These are phyloP conservation scores for Nansenia antarctica DNA, from an alignment of 2,113 vertebrate genomes.

Conservation along the genomic window DNA sequence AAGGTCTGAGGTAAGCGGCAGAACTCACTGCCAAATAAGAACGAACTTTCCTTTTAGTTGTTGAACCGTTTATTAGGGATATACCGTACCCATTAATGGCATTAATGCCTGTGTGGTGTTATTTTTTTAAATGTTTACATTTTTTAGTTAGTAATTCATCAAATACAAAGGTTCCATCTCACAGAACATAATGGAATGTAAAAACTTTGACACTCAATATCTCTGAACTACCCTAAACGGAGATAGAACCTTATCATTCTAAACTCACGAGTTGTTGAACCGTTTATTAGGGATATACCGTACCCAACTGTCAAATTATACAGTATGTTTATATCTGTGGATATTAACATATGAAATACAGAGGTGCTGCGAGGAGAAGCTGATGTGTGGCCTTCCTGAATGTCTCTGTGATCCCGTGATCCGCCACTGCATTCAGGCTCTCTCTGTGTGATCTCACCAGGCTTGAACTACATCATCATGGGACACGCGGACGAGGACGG, in stretches of 20 bases:
- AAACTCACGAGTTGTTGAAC: too few species aligned
- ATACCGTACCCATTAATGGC: too few species aligned
- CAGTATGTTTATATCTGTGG: conserved; percentile 54
- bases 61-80: background rate
- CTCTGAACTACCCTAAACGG: too few species aligned
- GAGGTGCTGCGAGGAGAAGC: conserved; percentile 42
- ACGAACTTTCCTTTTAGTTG: background rate
- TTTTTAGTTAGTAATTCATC: too few species aligned
- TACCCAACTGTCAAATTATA: background rate
- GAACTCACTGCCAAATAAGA: conserved; percentile 59
- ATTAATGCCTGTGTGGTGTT: too few species aligned
- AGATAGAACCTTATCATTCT: too few species aligned
- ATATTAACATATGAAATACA: conserved; percentile 56
- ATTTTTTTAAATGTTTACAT: too few species aligned
- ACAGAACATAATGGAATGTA: too few species aligned
- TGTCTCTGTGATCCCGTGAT: conserved; percentile 77
- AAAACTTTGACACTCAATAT: too few species aligned
- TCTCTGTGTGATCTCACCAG: conserved; percentile 81
- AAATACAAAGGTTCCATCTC: too few species aligned
- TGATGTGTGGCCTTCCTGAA: conserved; percentile 71
- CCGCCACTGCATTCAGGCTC: conserved; percentile 78
- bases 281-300: background rate
- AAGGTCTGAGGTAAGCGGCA: conserved; percentile 58
- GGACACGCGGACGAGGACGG: conserved; percentile 92
- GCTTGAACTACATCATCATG: conserved; percentile 98